These are phyloP conservation scores for Plecotus auritus DNA, from an alignment of 2,113 vertebrate genomes.

Conservation along the genomic window DNA sequence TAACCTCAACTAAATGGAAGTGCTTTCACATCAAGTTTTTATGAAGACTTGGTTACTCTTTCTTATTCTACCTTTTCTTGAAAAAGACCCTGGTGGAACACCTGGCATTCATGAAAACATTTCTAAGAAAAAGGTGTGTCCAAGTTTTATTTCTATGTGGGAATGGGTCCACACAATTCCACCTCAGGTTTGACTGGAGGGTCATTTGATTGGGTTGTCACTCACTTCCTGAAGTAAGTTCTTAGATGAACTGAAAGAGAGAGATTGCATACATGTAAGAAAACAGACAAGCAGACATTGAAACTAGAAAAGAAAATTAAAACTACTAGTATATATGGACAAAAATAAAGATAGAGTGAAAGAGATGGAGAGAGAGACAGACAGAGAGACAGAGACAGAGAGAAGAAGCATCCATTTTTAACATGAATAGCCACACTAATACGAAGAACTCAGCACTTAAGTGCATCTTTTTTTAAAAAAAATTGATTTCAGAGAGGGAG, in stretches of 20 bases:
- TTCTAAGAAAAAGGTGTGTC: background rate
- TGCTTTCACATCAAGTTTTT: background rate
- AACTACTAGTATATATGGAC: background rate
- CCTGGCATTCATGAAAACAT: background rate
- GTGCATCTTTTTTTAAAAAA: no score
- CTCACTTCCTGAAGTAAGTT: background rate
- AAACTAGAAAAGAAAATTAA: background rate
- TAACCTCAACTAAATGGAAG: background rate
- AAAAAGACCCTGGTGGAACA: background rate
- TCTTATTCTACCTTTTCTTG: background rate
- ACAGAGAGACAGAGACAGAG: background rate
- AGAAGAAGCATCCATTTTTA: background rate
- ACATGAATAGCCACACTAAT: accelerated
- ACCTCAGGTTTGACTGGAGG: no score
- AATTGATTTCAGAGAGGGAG: no score
- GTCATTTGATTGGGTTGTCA: accelerated
- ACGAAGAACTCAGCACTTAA: background rate
- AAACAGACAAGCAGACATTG: background rate
- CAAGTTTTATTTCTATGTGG: accelerated
- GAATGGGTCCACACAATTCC: accelerated
- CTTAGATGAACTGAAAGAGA: background rate
- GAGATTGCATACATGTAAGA: no score
- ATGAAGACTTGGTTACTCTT: background rate
- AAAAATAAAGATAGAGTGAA: background rate
- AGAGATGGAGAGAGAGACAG: background rate